phyloP scores from a whole-genome alignment of 2,113 vertebrate species.

The Cyphomyrus plagiostoma region DNA sequence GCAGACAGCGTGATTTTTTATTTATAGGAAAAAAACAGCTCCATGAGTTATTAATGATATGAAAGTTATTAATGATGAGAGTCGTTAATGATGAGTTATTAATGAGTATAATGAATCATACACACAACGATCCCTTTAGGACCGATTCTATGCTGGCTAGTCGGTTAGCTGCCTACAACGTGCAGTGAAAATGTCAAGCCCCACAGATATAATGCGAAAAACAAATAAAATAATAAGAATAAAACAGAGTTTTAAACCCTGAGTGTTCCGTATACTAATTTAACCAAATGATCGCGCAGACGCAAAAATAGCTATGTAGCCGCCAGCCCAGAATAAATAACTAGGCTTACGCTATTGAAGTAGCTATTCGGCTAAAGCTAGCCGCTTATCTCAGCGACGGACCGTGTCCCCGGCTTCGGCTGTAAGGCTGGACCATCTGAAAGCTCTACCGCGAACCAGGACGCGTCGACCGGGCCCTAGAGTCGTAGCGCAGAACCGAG shows the following conservation, averaged over 20 bases:
- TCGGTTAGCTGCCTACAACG: conserved; percentile 1
- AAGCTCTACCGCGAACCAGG: background rate
- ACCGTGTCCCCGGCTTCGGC: background rate
- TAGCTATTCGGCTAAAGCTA: background rate
- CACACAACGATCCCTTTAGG: background rate
- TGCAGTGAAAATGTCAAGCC: background rate
- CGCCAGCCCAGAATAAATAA: background rate
- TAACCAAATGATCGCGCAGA: background rate
- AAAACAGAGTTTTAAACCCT: background rate
- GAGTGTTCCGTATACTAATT: background rate
- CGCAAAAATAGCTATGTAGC: background rate
- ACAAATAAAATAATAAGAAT: background rate
- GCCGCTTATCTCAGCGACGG: background rate
- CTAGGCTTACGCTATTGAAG: background rate
- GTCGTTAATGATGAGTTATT: background rate
- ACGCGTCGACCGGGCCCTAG: background rate
- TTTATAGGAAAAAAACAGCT: background rate
- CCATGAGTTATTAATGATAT: background rate
- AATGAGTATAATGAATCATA: background rate
- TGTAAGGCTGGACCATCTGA: no score
- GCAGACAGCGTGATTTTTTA: background rate
- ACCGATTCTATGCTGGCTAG: background rate
- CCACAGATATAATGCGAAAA: background rate
- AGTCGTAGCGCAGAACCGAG: background rate
- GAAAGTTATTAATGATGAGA: background rate